These are phyloP conservation scores for Gastrophryne carolinensis DNA, from an alignment of 2,797 vertebrate genomes.

Conservation along the genomic window DNA sequence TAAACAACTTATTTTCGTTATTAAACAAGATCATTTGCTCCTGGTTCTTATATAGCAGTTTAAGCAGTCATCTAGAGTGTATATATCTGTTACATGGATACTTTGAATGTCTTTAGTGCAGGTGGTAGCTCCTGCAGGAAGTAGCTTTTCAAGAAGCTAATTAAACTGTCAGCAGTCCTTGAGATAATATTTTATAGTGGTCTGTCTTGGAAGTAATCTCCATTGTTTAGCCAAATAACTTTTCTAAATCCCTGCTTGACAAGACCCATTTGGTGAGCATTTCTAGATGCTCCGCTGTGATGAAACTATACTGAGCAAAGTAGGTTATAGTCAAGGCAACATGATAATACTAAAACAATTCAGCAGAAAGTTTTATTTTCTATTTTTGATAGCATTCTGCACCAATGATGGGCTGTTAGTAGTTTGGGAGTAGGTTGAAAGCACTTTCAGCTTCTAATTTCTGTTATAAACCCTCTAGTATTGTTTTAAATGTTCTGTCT, in stretches of 20 bases:
- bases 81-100: background rate
- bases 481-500: too few species aligned
- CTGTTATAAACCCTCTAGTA: too few species aligned
- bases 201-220: slow-evolving; percentile 29
- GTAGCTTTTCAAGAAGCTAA: slow-evolving; percentile 39
- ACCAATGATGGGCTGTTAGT: too few species aligned
- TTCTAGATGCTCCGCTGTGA: background rate
- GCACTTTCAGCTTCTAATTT: too few species aligned
- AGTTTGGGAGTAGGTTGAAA: too few species aligned
- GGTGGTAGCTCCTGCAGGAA: slow-evolving; percentile 31
- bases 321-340: background rate
- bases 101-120: background rate
- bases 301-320: slow-evolving; percentile 12
- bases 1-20: too few species aligned
- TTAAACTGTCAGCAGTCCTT: slow-evolving; percentile 48
- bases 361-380: too few species aligned
- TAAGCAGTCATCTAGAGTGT: background rate
- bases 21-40: too few species aligned
- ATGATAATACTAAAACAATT: too few species aligned
- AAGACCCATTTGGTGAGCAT: slow-evolving; percentile 25
- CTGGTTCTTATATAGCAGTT: too few species aligned
- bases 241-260: slow-evolving; percentile 30
- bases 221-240: slow-evolving; percentile 42
- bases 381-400: too few species aligned
- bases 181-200: slow-evolving; percentile 38